Evolutionary conservation across 2,797 vertebrate species (phyloP).

Genomic region (Notolabrus celidotus): DNA sequence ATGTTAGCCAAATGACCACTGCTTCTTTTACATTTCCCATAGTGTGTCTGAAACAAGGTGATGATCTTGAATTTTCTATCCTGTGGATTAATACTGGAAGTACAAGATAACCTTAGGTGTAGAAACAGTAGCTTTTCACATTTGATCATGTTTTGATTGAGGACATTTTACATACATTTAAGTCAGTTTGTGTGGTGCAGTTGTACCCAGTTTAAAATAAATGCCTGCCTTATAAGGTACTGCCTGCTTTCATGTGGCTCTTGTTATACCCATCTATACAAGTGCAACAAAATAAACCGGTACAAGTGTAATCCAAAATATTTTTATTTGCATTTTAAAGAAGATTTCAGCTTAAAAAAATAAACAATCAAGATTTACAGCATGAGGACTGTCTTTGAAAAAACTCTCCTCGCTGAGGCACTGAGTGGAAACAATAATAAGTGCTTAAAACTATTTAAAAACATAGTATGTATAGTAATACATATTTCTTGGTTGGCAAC

Average conservation of each 20-base stretch:
- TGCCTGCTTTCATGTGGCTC: constrained; percentile 42
- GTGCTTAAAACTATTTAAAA: constrained; percentile 10
- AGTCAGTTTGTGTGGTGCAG: constrained; percentile 85
- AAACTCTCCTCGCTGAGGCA: constrained; percentile 65
- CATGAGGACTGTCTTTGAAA: constrained; percentile 7
- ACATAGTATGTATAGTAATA: neutral
- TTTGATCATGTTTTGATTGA: constrained; percentile 80
- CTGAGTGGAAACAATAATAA: constrained; percentile 47
- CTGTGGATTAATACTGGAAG: constrained; percentile 85
- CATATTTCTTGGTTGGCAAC: neutral
- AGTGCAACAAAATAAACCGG: constrained; percentile 38
- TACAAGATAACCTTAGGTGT: constrained; percentile 76
- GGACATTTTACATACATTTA: constrained; percentile 81
- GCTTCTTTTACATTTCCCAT: constrained; percentile 81
- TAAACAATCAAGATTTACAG: constrained; percentile 1
- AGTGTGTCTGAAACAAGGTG: constrained; percentile 68
- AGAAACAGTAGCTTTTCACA: constrained; percentile 81
- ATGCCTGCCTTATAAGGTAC: constrained; percentile 85
- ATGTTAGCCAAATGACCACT: constrained; percentile 83
- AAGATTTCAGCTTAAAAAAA: constrained; percentile 64
- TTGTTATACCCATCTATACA: constrained; percentile 3
- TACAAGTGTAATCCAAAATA: constrained; percentile 67
- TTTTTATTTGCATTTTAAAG: constrained; percentile 71
- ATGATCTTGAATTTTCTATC: constrained; percentile 78
- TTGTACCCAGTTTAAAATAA: constrained; percentile 88